Evolutionary conservation across 2,797 vertebrate species (phyloP).

Genomic region (Eremophila alpestris): DNA sequence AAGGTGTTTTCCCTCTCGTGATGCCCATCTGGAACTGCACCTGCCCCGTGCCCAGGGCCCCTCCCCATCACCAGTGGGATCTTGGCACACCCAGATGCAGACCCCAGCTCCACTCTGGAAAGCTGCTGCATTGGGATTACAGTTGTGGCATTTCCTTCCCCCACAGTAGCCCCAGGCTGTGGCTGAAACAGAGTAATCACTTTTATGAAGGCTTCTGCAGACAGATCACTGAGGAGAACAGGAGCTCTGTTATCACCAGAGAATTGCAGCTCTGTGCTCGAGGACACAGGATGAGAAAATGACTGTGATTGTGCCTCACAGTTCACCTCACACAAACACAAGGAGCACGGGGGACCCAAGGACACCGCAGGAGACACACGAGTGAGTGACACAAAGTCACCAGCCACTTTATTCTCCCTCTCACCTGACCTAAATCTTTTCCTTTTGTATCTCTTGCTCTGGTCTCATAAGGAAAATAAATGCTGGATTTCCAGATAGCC

Average conservation of each 20-base stretch:
- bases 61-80: not conserved
- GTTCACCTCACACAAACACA: conserved; percentile 11
- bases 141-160: not conserved
- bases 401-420: not conserved
- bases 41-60: not conserved
- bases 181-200: not conserved
- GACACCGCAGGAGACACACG: not conserved
- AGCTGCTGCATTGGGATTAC: not conserved
- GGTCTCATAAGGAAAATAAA: conserved; percentile 46
- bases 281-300: conserved; percentile 1
- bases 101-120: not conserved
- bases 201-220: conserved; percentile 18
- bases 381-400: not conserved
- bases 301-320: conserved; percentile 9
- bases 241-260: conserved; percentile 3
- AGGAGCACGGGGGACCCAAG: not conserved
- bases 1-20: not conserved
- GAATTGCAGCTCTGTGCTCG: not conserved
- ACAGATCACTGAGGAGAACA: not conserved
- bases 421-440: conserved; percentile 25
- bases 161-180: not conserved
- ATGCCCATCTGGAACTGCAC: not conserved
- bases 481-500: not conserved
- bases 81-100: not conserved
- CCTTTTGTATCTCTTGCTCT: not conserved